These are phyloP conservation scores for Myodes glareolus DNA, from an alignment of 2,113 vertebrate genomes.

Conservation along the genomic window DNA sequence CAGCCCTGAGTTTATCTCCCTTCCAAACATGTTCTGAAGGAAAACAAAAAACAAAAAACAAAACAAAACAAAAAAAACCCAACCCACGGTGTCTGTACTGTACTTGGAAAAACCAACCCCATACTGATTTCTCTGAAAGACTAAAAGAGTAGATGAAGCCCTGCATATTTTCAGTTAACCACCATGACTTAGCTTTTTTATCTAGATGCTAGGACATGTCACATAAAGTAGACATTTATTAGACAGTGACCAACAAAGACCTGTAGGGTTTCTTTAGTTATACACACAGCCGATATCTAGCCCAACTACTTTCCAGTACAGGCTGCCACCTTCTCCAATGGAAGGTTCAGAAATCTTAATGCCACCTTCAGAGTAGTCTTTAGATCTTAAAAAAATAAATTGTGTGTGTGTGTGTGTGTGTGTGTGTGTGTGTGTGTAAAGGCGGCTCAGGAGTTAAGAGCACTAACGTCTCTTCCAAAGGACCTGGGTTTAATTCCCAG, in stretches of 20 bases:
- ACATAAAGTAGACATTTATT: neutral
- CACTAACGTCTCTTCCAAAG: neutral
- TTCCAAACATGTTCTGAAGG: neutral
- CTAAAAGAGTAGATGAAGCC: neutral
- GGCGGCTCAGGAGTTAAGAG: neutral
- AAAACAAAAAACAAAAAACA: neutral
- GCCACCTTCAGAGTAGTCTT: neutral
- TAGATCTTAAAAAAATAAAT: neutral
- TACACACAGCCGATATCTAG: neutral
- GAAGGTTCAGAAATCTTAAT: neutral
- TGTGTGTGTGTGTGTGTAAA: neutral
- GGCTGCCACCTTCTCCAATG: neutral
- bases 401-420: neutral
- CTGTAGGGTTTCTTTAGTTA: neutral
- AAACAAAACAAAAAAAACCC: neutral
- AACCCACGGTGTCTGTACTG: neutral
- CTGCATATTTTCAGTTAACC: conserved; percentile 16
- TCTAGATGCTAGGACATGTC: conserved; percentile 56
- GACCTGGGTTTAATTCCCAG: neutral
- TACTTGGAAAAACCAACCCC: neutral
- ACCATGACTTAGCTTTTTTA: conserved; percentile 62
- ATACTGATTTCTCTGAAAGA: neutral
- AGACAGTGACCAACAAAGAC: neutral
- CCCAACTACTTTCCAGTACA: neutral
- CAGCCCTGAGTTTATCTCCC: neutral